phyloP scores from a whole-genome alignment of 1,140 invertebrate genomes.

The Proctacanthus coquilletti region DNA sequence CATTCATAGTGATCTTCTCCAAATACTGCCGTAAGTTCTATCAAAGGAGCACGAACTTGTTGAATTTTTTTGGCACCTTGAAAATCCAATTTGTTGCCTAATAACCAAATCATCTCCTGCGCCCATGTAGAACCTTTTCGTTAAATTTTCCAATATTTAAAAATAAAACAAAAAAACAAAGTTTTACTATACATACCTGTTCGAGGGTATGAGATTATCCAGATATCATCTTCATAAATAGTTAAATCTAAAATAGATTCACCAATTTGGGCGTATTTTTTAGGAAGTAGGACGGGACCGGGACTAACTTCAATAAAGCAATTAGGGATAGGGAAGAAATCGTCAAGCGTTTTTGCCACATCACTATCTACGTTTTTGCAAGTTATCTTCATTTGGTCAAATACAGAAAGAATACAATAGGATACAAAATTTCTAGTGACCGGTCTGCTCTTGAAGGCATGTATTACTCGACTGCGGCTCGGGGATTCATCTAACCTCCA shows the following conservation, averaged over 20 bases:
- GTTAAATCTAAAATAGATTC: conserved; percentile 48
- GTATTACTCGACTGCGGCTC: no score
- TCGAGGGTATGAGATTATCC: conserved; percentile 66
- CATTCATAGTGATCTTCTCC: conserved; percentile 36
- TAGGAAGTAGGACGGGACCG: conserved; percentile 46
- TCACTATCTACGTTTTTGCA: conserved; percentile 46
- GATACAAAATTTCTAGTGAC: no score
- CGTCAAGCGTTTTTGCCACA: conserved; percentile 41
- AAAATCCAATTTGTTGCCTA: conserved; percentile 63
- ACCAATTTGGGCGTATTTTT: conserved; percentile 47
- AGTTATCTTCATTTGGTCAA: conserved; percentile 33
- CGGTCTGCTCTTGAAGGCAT: no score
- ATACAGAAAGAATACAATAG: conserved; percentile 4
- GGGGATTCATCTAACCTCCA: no score
- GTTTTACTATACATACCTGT: conserved; percentile 40
- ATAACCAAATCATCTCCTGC: conserved; percentile 78
- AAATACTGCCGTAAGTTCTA: conserved; percentile 38
- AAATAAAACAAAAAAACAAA: conserved; percentile 5
- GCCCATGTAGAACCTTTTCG: conserved; percentile 73
- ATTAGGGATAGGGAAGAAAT: conserved; percentile 46
- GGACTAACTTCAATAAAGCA: conserved; percentile 55
- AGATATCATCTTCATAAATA: conserved; percentile 54
- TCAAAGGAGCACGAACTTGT: conserved; percentile 37
- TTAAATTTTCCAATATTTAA: conserved; percentile 1
- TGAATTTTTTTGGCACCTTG: conserved; percentile 54